Evolutionary conservation across 2,113 vertebrate genomes (phyloP), one percentile per base, ranked within the genome.

Genomic region (Pelusios castaneus): DNA sequence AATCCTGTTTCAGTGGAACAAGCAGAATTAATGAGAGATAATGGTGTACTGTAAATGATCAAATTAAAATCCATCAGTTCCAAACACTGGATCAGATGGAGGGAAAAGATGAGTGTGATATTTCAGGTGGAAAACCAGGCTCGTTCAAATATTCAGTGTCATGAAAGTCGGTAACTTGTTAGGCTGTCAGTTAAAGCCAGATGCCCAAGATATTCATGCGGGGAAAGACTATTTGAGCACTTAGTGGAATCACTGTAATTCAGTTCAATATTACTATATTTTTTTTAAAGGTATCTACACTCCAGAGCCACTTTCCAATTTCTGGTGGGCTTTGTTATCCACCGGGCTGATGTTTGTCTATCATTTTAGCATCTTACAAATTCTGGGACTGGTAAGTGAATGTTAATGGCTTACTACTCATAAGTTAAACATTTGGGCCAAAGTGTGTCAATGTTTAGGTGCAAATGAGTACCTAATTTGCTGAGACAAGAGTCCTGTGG

Each of bases 301-400:
- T 88, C 99, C 99, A 29, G 99, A 99, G 97, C 99, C 99, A 2
- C 97, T 99, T 88, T 95, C 97, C 94, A 99, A 99, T 97, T 99
- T 99, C 98, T 99, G 98, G 98, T 99, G 99, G 99, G 99, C 99
- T 17, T 97, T 99, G 93, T 98, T 99, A 58, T 98, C 99, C 88
- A 99, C 98, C 1, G 99, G 99, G 87, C 98, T 99, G 95, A 99
- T 99, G 97, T 99, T 99, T 98, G 98, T 99, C 73, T 99, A 99
- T 96, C 99, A 99, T 95, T 99, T 99, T 91, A 97, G 98, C 95
- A 96, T 99, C 97, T 97, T 99, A 96, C 99, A 99, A 97, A 96
- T 98, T 88, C 98, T 99, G 92, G 99, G 99, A 96, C 94, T 99
- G 99, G 99, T 99, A 98, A 98, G 99, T 98, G 89, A 92, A 89